Conservation (phyloP, 2,113 vertebrate genomes). For the Martes martes region DNA sequence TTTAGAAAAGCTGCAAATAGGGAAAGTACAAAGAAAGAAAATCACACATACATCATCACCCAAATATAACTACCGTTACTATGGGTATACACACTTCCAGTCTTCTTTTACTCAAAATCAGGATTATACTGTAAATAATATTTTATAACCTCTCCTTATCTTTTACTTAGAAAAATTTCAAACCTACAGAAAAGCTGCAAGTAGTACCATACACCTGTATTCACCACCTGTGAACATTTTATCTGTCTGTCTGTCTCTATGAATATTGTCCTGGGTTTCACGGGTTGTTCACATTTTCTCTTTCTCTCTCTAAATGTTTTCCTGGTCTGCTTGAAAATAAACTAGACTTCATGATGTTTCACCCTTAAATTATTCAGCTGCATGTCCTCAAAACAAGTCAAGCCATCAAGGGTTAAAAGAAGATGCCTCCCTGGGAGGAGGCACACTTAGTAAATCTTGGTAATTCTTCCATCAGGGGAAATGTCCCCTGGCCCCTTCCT, state of each 20-base stretch:
- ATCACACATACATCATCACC: neutral
- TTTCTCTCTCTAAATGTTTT: neutral
- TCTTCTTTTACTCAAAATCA: neutral
- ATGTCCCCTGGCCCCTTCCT: neutral
- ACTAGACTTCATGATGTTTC: neutral
- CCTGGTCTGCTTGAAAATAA: neutral
- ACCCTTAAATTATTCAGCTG: neutral
- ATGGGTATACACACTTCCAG: no score
- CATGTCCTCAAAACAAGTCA: neutral
- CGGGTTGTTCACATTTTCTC: neutral
- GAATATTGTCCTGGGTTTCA: neutral
- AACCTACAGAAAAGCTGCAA: neutral
- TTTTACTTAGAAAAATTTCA: neutral
- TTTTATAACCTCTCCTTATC: neutral
- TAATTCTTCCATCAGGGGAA: neutral
- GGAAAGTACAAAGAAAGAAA: neutral
- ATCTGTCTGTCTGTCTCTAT: neutral
- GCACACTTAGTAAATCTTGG: neutral
- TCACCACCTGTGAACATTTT: neutral
- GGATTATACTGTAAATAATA: neutral
- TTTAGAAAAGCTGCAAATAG: neutral
- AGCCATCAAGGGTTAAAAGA: neutral
- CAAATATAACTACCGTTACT: neutral
- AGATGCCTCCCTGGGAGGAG: neutral
- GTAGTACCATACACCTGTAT: neutral